phyloP scores from a whole-genome alignment of 2,113 vertebrate species.

The Sporophila hypoxantha region DNA sequence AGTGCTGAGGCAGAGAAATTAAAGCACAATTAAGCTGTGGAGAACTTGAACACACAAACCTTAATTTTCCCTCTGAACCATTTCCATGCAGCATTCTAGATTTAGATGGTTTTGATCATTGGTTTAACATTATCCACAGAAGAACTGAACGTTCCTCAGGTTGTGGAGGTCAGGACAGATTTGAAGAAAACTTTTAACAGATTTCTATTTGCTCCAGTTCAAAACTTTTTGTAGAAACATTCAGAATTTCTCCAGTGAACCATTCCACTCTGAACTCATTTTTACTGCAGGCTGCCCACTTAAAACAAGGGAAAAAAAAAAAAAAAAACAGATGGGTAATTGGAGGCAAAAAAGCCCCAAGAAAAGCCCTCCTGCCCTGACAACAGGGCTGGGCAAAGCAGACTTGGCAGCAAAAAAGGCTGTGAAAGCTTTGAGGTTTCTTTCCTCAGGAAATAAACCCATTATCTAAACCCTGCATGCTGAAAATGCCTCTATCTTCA shows the following conservation, averaged over 20 bases:
- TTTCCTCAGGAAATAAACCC: not conserved
- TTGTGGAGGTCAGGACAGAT: not conserved
- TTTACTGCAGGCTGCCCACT: not conserved
- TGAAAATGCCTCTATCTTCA: not conserved
- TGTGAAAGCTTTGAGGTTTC: not conserved
- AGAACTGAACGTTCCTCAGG: not conserved
- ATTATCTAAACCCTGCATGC: not conserved
- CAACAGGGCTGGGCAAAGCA: not conserved
- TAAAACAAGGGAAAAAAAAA: not conserved
- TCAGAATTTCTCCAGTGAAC: not conserved
- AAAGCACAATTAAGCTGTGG: not conserved
- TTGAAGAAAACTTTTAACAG: not conserved
- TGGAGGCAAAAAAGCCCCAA: not conserved
- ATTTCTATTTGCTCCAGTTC: not conserved
- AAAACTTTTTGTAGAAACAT: not conserved
- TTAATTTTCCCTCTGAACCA: not conserved
- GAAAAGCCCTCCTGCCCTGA: not conserved
- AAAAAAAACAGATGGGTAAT: not conserved
- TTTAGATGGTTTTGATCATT: not conserved
- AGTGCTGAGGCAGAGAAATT: not conserved
- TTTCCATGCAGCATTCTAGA: not conserved
- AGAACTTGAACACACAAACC: not conserved
- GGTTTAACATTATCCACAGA: not conserved
- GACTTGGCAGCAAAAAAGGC: not conserved
- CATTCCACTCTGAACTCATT: rapidly evolving